Conservation (phyloP, 1,140 invertebrate genomes). For the Drosophila triauraria region DNA sequence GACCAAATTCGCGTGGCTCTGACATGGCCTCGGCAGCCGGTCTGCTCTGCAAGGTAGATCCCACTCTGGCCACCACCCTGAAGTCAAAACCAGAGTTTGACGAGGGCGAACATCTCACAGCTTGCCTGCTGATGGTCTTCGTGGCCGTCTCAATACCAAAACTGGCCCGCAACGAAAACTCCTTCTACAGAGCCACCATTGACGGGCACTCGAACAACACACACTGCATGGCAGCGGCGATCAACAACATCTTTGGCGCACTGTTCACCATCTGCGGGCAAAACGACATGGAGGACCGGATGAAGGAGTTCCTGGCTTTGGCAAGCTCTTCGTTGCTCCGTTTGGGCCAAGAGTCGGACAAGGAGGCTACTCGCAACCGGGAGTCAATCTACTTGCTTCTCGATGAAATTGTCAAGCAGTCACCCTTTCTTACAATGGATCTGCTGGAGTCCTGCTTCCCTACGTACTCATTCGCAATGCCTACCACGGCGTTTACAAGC, state of each 20-base stretch:
- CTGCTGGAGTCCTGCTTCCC: conserved; percentile 98
- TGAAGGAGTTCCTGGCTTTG: conserved; percentile 99
- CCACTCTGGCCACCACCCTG: conserved; percentile 95
- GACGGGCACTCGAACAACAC: conserved; percentile 99
- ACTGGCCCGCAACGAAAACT: conserved; percentile 95
- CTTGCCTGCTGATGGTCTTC: conserved; percentile 99
- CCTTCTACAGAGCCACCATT: conserved; percentile 95
- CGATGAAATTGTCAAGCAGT: conserved; percentile 98
- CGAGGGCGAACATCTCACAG: conserved; percentile 95
- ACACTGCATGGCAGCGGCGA: conserved; percentile 97
- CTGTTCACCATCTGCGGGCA: conserved; percentile 97
- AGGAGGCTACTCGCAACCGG: conserved; percentile 96
- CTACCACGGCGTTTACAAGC: conserved; percentile 97
- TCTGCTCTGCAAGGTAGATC: conserved; percentile 96
- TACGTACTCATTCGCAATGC: conserved; percentile 98
- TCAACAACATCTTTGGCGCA: conserved; percentile 98
- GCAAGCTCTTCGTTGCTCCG: conserved; percentile 97
- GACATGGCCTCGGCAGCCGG: conserved; percentile 99
- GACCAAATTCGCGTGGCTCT: conserved; percentile 97
- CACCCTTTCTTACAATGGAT: conserved; percentile 99
- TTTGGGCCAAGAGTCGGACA: conserved; percentile 97
- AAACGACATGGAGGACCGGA: conserved; percentile 97
- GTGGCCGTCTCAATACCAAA: conserved; percentile 99
- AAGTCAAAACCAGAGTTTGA: conserved; percentile 93
- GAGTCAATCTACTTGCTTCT: conserved; percentile 98